Percentiles rank a stretch among this genome's conserved stretches.
phyloP scores from a whole-genome alignment of 2,113 vertebrate genomes.

The Mormyrus lacerda region DNA sequence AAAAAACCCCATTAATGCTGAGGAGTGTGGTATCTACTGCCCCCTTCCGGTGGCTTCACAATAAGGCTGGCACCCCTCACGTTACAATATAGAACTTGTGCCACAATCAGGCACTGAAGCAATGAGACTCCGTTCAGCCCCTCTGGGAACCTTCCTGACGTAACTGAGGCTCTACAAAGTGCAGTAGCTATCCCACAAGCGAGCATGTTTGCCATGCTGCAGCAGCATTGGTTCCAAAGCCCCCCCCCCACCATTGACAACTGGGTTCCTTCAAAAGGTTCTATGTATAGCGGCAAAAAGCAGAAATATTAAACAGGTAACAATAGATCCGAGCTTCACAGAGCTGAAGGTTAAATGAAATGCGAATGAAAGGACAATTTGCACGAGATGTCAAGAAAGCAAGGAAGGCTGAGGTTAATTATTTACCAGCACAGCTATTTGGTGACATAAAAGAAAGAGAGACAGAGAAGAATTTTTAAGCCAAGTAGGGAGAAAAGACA shows the following conservation, averaged over 20 bases:
- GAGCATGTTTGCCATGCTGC: not conserved
- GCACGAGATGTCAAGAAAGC: not conserved
- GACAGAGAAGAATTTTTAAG: not conserved
- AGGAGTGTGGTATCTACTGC: not conserved
- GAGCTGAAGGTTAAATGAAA: not conserved
- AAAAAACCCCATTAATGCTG: not conserved
- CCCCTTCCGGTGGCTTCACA: not conserved
- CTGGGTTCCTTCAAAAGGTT: not conserved
- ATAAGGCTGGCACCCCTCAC: not conserved
- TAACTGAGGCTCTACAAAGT: not conserved
- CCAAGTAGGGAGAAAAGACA: not conserved
- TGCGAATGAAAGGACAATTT: not conserved
- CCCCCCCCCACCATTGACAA: not conserved
- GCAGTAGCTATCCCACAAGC: not conserved
- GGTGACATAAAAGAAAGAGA: not conserved
- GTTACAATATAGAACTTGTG: not conserved
- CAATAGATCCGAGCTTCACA: not conserved
- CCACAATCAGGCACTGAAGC: not conserved
- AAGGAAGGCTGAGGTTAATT: not conserved
- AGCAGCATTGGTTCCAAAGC: not conserved
- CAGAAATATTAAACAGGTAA: not conserved
- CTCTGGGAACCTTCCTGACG: not conserved
- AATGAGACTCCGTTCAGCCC: not conserved
- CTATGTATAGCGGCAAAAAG: not conserved
- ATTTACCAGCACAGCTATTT: not conserved